These are phyloP conservation scores for Phrynocephalus guinanensis DNA, from an alignment of 2,797 vertebrate species.

Conservation along the genomic window DNA sequence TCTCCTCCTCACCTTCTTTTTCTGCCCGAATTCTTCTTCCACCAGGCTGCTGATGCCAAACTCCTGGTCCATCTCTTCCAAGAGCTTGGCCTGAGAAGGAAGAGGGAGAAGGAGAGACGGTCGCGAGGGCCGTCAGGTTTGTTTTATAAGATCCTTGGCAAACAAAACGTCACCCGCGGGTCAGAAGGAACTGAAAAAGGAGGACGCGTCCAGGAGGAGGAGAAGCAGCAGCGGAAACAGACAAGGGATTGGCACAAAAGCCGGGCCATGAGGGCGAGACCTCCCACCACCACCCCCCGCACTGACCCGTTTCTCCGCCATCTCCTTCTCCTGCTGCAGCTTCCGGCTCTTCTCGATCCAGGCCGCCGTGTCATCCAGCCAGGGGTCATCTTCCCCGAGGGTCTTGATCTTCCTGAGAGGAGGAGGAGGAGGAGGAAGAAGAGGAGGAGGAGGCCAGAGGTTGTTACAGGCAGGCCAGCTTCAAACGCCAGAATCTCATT, in stretches of 20 bases:
- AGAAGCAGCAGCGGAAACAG: not conserved
- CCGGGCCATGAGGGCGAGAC: too few relatives aligned
- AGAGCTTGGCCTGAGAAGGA: slow-evolving; percentile 82
- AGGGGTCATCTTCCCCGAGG: slow-evolving; percentile 88
- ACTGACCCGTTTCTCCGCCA: slow-evolving; percentile 89
- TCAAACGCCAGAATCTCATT: too few relatives aligned
- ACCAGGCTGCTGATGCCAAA: slow-evolving; percentile 92
- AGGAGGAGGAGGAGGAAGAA: not conserved
- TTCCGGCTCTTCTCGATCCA: slow-evolving; percentile 91
- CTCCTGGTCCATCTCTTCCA: slow-evolving; percentile 95
- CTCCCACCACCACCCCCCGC: too few relatives aligned
- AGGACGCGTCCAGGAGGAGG: too few relatives aligned
- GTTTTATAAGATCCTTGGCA: too few relatives aligned
- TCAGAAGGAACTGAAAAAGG: too few relatives aligned
- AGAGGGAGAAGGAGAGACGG: not conserved
- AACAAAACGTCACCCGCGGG: too few relatives aligned
- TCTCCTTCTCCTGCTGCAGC: slow-evolving; percentile 88
- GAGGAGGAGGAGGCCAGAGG: not conserved
- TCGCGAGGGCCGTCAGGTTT: too few relatives aligned
- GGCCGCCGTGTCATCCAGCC: slow-evolving; percentile 88
- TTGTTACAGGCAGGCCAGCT: too few relatives aligned
- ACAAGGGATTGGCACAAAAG: not conserved
- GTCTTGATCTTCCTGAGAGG: slow-evolving; percentile 87
- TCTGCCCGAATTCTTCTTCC: slow-evolving; percentile 89
- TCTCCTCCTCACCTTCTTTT: slow-evolving; percentile 74